Conservation (phyloP, 2,113 vertebrate genomes). For the Panthera uncia region DNA sequence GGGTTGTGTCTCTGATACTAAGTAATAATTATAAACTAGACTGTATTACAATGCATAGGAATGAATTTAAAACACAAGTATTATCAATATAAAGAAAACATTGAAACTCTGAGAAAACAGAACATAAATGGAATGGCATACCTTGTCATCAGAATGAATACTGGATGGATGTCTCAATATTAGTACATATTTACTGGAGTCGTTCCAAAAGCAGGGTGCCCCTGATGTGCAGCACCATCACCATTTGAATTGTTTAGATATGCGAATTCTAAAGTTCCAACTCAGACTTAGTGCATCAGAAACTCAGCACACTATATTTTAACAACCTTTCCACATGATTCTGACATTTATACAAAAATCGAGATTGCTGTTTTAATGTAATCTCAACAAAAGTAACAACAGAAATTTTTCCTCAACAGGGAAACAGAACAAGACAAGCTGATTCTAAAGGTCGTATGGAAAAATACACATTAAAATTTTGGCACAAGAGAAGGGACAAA, state of each 20-base stretch:
- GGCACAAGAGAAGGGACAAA: not conserved
- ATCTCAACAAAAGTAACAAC: not conserved
- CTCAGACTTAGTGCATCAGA: not conserved
- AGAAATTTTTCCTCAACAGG: not conserved
- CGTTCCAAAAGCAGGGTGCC: not conserved
- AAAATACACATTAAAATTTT: constrained; percentile 34
- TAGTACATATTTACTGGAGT: not conserved
- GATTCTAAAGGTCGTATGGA: constrained; percentile 11
- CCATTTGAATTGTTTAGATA: not conserved
- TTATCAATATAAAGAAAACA: not conserved
- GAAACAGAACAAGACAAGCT: not conserved
- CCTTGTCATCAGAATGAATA: not conserved
- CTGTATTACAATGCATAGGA: not conserved
- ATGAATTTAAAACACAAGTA: not conserved
- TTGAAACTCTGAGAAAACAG: not conserved
- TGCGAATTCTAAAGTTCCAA: not conserved
- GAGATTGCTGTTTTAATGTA: not conserved
- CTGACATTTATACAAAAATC: not conserved
- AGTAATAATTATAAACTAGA: not conserved
- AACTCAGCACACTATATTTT: not conserved
- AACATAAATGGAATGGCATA: not conserved
- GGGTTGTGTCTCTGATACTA: not conserved
- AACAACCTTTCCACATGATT: not conserved
- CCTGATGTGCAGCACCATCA: not conserved
- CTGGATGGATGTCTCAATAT: not conserved